Base-by-base conservation (phyloP, 2,888 invertebrate genomes). In the Leptopilina syphax region DNA sequence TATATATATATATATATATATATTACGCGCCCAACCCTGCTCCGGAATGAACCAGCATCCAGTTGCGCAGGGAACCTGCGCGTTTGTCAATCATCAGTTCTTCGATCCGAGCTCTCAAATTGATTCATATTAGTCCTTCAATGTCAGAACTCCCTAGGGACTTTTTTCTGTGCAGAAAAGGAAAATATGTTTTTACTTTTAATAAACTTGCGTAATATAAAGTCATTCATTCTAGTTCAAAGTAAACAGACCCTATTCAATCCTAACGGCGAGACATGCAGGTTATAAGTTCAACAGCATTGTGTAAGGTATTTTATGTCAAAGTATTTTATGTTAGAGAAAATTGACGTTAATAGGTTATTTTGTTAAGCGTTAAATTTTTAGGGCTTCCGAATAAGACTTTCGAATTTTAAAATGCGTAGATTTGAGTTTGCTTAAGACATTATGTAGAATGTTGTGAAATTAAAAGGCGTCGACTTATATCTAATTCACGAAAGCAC, bases 231-330 rank as follows among this genome's bases (percentile, higher is more conserved):
- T 70, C 18, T 24, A 13, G 10, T 8, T 57, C 54, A n/a, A 73
- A 54, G 73, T 54, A 73, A 73, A 57, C 73, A 57, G 73, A 57
- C 27, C 73, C 73, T 73, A 73, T 57, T 57, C n/a, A 57, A 57
- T 57, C 34, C 57, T 73, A 57, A 73, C 57, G n/a, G 73, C 13
- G n/a, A 73, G 73, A 57, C 57, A 10, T 70, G 54, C 70, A 50
- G 54, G 50, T 70, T 50, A 57, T 47, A 9, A 34, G 50, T 70
- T 50, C 13, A 12, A 70, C 8, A 54, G 54, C 57, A 57, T 24
- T 6, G 18, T 67, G 9, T 34, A 67, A 67, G 67, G 9, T 18
- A 9, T 9, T 18, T 12, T 67, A 44, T 13, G 41, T 67, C 7
- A 67, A 67, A 67, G 50, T 70, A 54, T 70, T 70, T 34, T 54